Evolutionary conservation across 2,113 vertebrate species (phyloP).

Genomic region (Atractosteus spatula): DNA sequence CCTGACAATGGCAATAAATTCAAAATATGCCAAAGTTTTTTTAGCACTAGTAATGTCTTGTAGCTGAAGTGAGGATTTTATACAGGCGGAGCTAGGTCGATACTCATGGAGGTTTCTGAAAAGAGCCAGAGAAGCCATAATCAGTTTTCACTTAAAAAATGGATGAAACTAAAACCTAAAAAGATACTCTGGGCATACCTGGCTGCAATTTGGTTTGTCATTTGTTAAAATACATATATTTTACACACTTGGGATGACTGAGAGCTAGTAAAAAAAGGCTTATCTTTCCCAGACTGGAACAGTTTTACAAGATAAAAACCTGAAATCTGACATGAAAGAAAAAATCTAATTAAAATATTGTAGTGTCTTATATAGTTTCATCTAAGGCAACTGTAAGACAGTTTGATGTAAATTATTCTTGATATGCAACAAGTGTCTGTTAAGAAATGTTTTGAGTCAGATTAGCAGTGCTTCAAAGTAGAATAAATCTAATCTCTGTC

Average conservation of each 20-base stretch:
- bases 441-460: too few relatives aligned
- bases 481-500: too few relatives aligned
- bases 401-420: too few relatives aligned
- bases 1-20: conserved; percentile 58
- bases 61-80: conserved; percentile 26
- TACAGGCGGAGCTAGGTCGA: background rate
- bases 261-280: conserved; percentile 15
- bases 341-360: too few relatives aligned
- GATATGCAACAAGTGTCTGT: too few relatives aligned
- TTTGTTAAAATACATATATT: conserved; percentile 52
- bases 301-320: too few relatives aligned
- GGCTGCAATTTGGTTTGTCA: conserved; percentile 44
- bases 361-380: too few relatives aligned
- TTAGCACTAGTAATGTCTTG: conserved; percentile 46
- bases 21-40: conserved; percentile 48
- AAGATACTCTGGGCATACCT: conserved; percentile 24
- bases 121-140: conserved; percentile 13
- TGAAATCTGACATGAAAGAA: too few relatives aligned
- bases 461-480: too few relatives aligned
- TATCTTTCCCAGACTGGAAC: too few relatives aligned
- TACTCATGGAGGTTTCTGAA: conserved; percentile 8
- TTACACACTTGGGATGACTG: conserved; percentile 54
- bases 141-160: conserved; percentile 12
- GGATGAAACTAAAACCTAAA: conserved; percentile 25
- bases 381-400: too few relatives aligned